These are phyloP conservation scores for Scomber japonicus DNA, from an alignment of 2,113 vertebrate species.

Conservation along the genomic window DNA sequence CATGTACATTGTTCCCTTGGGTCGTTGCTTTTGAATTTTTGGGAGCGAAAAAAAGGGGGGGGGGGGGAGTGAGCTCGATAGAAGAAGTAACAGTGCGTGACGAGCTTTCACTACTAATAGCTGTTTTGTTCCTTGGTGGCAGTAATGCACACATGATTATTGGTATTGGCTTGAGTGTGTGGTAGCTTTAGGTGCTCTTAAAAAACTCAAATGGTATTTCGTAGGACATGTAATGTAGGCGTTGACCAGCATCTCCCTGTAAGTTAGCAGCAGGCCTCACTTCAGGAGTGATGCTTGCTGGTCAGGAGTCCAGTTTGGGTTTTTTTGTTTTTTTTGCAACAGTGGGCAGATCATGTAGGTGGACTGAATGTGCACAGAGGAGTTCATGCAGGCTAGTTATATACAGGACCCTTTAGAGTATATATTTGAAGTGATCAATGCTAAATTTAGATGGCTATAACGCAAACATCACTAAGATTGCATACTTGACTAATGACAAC, in stretches of 20 bases:
- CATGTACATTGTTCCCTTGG: neutral
- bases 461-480: neutral
- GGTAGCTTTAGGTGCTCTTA: neutral
- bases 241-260: neutral
- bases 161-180: neutral
- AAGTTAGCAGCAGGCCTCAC: slow-evolving; percentile 40
- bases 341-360: slow-evolving; percentile 31
- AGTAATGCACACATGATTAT: neutral
- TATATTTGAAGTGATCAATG: neutral
- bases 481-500: too few relatives aligned
- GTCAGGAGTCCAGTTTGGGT: slow-evolving; percentile 10
- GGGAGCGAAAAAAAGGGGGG: neutral
- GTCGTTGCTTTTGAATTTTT: neutral
- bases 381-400: neutral
- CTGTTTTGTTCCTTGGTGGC: neutral
- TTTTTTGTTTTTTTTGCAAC: neutral
- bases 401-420: neutral
- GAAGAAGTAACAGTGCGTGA: neutral
- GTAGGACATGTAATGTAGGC: slow-evolving; percentile 33
- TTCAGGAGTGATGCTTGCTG: neutral
- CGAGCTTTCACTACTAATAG: neutral
- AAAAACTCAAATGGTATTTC: slow-evolving; percentile 2
- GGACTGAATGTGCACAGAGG: slow-evolving; percentile 9
- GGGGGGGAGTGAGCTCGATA: neutral
- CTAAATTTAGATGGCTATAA: neutral